These are phyloP conservation scores for Istiophorus platypterus DNA, from an alignment of 2,113 vertebrate species.

Conservation along the genomic window DNA sequence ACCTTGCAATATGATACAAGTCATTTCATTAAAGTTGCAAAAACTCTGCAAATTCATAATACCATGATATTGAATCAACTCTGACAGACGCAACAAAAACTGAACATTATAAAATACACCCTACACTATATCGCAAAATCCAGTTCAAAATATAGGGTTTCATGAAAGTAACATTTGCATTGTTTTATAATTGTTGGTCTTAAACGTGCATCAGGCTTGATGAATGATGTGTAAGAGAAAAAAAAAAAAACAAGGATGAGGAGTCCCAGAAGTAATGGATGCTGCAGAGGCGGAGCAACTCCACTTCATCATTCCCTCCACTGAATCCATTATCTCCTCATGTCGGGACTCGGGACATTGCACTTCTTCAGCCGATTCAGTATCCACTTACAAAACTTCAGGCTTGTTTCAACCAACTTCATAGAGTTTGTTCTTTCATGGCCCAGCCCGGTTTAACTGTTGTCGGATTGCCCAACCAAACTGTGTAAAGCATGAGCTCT, in stretches of 20 bases:
- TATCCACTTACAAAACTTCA: slow-evolving; percentile 18
- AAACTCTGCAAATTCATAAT: too few relatives aligned
- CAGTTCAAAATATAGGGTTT: neutral
- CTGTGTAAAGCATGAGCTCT: neutral
- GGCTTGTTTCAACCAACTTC: neutral
- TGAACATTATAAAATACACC: neutral
- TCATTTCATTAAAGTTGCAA: too few relatives aligned
- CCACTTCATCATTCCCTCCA: slow-evolving; percentile 57
- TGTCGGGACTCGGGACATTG: slow-evolving; percentile 26
- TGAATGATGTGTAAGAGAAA: slow-evolving; percentile 6
- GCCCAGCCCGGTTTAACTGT: neutral
- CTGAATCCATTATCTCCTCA: slow-evolving; percentile 45
- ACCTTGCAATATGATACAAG: too few relatives aligned
- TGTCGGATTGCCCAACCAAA: too few relatives aligned
- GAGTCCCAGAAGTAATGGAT: slow-evolving; percentile 30
- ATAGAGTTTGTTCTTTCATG: neutral
- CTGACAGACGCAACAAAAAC: neutral
- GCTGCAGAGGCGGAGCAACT: slow-evolving; percentile 30
- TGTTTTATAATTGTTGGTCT: neutral
- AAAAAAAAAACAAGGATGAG: slow-evolving; percentile 43
- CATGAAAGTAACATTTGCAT: slow-evolving; percentile 5
- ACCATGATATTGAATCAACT: neutral
- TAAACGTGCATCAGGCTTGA: slow-evolving; percentile 13
- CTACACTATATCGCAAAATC: neutral
- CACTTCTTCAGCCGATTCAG: slow-evolving; percentile 11